phyloP scores from a whole-genome alignment of 2,888 invertebrate genomes.

The Trissolcus japonicus region DNA sequence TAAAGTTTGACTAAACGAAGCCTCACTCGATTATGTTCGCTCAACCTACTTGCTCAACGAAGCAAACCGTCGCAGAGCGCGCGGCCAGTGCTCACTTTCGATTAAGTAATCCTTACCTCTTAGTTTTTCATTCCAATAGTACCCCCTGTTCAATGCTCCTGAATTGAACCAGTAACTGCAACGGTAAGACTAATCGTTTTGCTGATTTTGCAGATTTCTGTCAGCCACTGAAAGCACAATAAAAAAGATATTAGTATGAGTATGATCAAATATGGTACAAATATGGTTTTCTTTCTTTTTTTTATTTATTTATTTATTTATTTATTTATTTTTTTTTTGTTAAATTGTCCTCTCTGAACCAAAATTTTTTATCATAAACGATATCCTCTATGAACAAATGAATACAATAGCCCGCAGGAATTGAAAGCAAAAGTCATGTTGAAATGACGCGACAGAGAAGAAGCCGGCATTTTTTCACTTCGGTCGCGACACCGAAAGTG shows the following conservation, averaged over 20 bases:
- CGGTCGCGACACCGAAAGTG: conserved; percentile 46
- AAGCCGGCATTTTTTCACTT: conserved; percentile 24
- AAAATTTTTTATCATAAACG: too few species aligned
- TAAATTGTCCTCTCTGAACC: too few species aligned
- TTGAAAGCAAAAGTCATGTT: conserved; percentile 43
- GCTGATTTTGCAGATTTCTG: too few species aligned
- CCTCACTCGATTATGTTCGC: conserved; percentile 61
- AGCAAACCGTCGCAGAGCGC: conserved; percentile 62
- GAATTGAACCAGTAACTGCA: conserved; percentile 61
- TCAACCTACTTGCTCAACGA: conserved; percentile 69
- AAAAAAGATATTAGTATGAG: too few species aligned
- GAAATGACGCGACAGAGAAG: conserved; percentile 39
- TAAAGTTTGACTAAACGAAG: conserved; percentile 58
- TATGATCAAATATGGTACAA: too few species aligned
- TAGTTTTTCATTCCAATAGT: conserved; percentile 61
- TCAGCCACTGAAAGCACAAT: too few species aligned
- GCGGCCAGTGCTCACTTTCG: conserved; percentile 67
- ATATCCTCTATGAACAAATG: too few species aligned
- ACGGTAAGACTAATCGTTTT: conserved; percentile 51
- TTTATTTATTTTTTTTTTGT: too few species aligned
- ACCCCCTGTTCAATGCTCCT: conserved; percentile 61
- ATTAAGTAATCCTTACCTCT: conserved; percentile 67
- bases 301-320: too few species aligned
- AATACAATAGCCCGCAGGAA: not conserved
- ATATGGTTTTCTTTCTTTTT: too few species aligned